Conservation (phyloP, 2,888 invertebrate genomes). For the Hyposoter dolosus region DNA sequence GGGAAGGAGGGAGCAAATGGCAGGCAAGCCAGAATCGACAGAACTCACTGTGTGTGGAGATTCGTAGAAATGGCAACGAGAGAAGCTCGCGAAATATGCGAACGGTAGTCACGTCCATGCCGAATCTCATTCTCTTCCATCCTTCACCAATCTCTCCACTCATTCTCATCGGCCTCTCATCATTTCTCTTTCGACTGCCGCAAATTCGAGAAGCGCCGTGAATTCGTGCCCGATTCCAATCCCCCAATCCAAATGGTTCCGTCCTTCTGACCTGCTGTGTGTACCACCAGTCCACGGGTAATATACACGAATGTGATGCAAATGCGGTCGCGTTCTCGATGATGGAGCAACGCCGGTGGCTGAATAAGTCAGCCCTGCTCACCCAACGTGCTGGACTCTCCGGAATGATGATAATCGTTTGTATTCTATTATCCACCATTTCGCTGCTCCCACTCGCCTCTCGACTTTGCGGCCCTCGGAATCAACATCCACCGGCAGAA, state of each 20-base stretch:
- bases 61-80: conserved; percentile 60
- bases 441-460: conserved; percentile 20
- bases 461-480: not conserved
- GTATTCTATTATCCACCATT: conserved; percentile 69
- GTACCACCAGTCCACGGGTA: conserved; percentile 11
- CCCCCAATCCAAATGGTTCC: conserved; percentile 43
- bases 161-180: conserved; percentile 43
- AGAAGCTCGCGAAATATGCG: conserved; percentile 70
- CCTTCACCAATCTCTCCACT: conserved; percentile 20
- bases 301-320: conserved; percentile 39
- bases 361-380: conserved; percentile 55
- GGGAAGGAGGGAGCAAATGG: conserved; percentile 62
- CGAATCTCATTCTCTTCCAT: conserved; percentile 62
- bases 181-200: conserved; percentile 67
- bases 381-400: conserved; percentile 48
- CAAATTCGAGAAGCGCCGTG: conserved; percentile 67
- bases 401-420: conserved; percentile 70
- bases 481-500: conserved; percentile 21
- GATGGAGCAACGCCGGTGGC: conserved; percentile 39
- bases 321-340: conserved; percentile 31
- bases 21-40: conserved; percentile 72
- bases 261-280: conserved; percentile 38
- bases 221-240: conserved; percentile 57
- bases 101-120: conserved; percentile 69
- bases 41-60: conserved; percentile 62